phyloP scores from a whole-genome alignment of 2,113 vertebrate species.

The Gambusia affinis region DNA sequence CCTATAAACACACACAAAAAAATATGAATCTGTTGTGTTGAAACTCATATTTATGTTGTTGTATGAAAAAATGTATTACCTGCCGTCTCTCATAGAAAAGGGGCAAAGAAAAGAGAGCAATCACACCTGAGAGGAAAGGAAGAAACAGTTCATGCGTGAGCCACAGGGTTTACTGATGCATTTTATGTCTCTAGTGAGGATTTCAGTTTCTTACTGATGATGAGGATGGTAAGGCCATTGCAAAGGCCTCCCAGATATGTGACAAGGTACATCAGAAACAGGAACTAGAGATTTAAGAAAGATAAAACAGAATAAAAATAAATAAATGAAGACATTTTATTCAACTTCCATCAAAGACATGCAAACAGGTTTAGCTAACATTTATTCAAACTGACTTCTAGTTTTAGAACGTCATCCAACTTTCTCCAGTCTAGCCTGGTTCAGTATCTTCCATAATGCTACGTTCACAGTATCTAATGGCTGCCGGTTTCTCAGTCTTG shows the following conservation, averaged over 20 bases:
- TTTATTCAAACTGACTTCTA: background rate
- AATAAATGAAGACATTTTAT: conserved; percentile 21
- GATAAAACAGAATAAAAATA: conserved; percentile 14
- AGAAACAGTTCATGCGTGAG: background rate
- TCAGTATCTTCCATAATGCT: background rate
- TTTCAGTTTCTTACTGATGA: conserved; percentile 81
- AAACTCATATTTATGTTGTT: background rate
- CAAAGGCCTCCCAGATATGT: conserved; percentile 88
- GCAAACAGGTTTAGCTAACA: background rate
- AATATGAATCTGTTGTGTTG: background rate
- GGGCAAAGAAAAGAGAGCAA: conserved; percentile 88
- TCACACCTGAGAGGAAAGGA: conserved; percentile 80
- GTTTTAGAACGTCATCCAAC: background rate
- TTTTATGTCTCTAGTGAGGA: background rate
- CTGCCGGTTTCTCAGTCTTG: conserved; percentile 18
- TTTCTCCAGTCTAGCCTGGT: background rate
- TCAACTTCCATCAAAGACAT: background rate
- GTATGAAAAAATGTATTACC: conserved; percentile 68
- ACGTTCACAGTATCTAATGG: conserved; percentile 12
- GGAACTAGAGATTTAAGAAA: conserved; percentile 73
- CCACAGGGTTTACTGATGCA: background rate
- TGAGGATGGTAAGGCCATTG: conserved; percentile 90
- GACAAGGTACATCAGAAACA: conserved; percentile 87
- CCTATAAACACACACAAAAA: conserved; percentile 68
- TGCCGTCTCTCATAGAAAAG: conserved; percentile 88